Percentiles rank a stretch among this genome's conserved stretches.
These are phyloP conservation scores for Salvelinus sp. DNA, from an alignment of 2,113 vertebrate species.

Conservation along the genomic window DNA sequence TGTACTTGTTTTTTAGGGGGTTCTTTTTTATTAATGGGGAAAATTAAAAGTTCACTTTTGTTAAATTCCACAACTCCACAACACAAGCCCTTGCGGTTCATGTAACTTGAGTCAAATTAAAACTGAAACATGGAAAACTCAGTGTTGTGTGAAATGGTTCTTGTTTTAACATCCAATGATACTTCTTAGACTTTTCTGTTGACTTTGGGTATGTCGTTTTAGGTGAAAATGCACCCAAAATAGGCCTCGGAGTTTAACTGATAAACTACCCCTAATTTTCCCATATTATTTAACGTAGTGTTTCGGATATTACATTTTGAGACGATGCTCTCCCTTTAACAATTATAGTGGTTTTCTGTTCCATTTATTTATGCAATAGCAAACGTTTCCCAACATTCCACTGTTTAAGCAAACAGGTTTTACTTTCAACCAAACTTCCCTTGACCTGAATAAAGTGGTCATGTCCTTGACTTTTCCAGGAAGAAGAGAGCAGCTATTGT, in stretches of 20 bases:
- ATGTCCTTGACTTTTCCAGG: not conserved
- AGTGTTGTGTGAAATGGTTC: slow-evolving; percentile 27
- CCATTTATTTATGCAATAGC: no score
- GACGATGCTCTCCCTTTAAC: no score
- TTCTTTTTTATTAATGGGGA: slow-evolving; percentile 51
- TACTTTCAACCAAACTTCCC: no score
- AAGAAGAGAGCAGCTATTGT: not conserved
- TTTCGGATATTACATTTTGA: not conserved
- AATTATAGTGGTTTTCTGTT: not conserved
- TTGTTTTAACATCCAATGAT: slow-evolving; percentile 29
- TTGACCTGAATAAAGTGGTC: not conserved
- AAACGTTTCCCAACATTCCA: no score
- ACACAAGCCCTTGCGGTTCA: slow-evolving; percentile 65
- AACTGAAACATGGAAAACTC: slow-evolving; percentile 52
- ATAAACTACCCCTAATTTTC: no score
- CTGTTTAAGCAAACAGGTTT: not conserved
- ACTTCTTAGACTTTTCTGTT: no score
- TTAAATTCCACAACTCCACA: slow-evolving; percentile 59
- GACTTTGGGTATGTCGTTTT: no score
- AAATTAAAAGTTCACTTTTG: slow-evolving; percentile 47
- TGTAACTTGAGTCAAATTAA: slow-evolving; percentile 74
- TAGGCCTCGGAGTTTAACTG: no score
- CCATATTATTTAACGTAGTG: no score
- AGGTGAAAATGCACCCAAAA: no score
- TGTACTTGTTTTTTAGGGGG: not conserved